Percentiles rank a stretch among this genome's conserved stretches.
phyloP scores from a whole-genome alignment of 2,113 vertebrate species.

The Asarcornis scutulata region DNA sequence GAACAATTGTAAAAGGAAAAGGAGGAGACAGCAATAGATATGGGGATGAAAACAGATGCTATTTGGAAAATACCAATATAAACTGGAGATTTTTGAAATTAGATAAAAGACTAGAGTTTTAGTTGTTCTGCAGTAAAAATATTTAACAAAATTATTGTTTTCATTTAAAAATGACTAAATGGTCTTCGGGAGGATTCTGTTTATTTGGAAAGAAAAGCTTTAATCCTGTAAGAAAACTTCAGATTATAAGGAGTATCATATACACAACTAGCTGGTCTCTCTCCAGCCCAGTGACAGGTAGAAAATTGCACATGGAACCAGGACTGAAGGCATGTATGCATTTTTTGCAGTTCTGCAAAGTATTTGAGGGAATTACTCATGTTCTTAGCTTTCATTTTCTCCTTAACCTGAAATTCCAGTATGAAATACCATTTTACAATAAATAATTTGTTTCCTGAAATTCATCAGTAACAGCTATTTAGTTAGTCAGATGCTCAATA shows the following conservation, averaged over 20 bases:
- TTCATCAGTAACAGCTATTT: background rate
- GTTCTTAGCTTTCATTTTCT: background rate
- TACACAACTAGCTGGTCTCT: background rate
- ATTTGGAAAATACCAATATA: background rate
- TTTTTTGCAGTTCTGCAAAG: background rate
- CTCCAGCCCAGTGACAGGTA: background rate
- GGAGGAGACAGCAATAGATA: background rate
- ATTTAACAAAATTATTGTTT: background rate
- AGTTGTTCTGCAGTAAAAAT: background rate
- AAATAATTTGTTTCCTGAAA: background rate
- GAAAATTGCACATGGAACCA: background rate
- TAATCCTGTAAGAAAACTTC: background rate
- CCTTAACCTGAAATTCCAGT: background rate
- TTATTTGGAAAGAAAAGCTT: background rate
- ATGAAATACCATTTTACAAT: background rate
- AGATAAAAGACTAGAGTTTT: background rate
- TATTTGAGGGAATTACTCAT: background rate
- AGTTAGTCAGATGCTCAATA: background rate
- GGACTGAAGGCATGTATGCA: background rate
- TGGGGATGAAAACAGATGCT: background rate
- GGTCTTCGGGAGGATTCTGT: background rate
- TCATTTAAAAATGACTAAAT: background rate
- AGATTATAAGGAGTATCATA: background rate
- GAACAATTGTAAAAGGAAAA: background rate
- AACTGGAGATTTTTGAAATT: slow-evolving; percentile 7